These are phyloP conservation scores for Phymorhynchus buccinoides DNA, from an alignment of 1,140 invertebrate species.

Conservation along the genomic window DNA sequence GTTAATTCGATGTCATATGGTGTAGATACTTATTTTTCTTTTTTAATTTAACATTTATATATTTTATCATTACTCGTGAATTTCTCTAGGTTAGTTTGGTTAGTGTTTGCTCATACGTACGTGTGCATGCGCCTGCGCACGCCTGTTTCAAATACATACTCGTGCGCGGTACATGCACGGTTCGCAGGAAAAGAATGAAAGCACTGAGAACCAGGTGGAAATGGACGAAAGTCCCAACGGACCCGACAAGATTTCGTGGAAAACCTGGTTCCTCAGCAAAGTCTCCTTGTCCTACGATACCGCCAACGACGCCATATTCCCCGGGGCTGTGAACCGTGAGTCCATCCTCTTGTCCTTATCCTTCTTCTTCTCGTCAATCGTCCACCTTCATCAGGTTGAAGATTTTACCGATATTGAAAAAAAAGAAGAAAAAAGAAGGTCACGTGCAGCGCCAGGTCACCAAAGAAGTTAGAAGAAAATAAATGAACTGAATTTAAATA, in stretches of 20 bases:
- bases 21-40: too few relatives aligned
- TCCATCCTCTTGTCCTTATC: not conserved
- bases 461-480: too few relatives aligned
- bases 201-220: not conserved
- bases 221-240: not conserved
- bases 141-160: too few relatives aligned
- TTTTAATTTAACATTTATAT: too few relatives aligned
- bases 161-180: not conserved
- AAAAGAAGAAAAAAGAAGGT: too few relatives aligned
- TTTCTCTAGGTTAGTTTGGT: not conserved
- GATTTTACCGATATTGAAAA: too few relatives aligned
- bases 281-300: constrained; percentile 30
- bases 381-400: too few relatives aligned
- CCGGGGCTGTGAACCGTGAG: constrained; percentile 21
- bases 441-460: too few relatives aligned
- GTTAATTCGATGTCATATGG: too few relatives aligned
- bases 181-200: not conserved
- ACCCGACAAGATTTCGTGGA: too few relatives aligned
- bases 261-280: constrained; percentile 19
- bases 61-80: not conserved
- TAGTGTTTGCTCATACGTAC: not conserved
- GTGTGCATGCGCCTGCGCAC: not conserved
- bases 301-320: constrained; percentile 5
- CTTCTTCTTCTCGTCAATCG: too few relatives aligned
- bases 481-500: too few relatives aligned